These are phyloP conservation scores for Antigone vipio DNA, from an alignment of 2,113 vertebrate genomes.

Conservation along the genomic window DNA sequence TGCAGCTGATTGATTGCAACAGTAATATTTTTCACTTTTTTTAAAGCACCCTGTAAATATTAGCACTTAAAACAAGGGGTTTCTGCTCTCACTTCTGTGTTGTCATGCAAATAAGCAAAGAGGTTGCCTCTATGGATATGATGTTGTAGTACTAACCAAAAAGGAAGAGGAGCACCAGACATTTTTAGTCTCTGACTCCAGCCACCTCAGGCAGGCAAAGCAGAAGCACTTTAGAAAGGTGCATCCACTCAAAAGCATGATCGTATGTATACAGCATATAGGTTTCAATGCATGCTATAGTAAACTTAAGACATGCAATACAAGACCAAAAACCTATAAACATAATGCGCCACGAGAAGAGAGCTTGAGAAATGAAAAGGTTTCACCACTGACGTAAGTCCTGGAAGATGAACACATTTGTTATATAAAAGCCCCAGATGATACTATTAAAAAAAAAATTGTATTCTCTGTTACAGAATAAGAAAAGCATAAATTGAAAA, in stretches of 20 bases:
- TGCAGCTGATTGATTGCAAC: not conserved
- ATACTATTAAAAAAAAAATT: not conserved
- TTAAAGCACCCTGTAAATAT: not conserved
- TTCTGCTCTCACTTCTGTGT: not conserved
- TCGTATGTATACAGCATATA: fast-evolving
- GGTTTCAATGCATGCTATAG: not conserved
- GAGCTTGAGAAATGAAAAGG: not conserved
- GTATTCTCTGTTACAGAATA: not conserved
- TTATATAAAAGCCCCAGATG: not conserved
- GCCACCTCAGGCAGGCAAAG: not conserved
- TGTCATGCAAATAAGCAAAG: not conserved
- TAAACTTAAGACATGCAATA: not conserved
- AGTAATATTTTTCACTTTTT: not conserved
- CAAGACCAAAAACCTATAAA: not conserved
- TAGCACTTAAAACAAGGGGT: not conserved
- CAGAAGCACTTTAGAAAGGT: not conserved
- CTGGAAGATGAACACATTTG: not conserved
- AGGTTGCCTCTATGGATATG: not conserved
- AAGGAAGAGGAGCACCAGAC: not conserved
- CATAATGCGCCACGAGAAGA: not conserved
- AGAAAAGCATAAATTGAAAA: not conserved
- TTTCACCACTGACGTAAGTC: not conserved
- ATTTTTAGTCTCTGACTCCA: not conserved
- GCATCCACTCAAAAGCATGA: not conserved
- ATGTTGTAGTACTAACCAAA: not conserved